Base-by-base conservation (phyloP, 2,113 vertebrate genomes). In the Ceyx melanurus region DNA sequence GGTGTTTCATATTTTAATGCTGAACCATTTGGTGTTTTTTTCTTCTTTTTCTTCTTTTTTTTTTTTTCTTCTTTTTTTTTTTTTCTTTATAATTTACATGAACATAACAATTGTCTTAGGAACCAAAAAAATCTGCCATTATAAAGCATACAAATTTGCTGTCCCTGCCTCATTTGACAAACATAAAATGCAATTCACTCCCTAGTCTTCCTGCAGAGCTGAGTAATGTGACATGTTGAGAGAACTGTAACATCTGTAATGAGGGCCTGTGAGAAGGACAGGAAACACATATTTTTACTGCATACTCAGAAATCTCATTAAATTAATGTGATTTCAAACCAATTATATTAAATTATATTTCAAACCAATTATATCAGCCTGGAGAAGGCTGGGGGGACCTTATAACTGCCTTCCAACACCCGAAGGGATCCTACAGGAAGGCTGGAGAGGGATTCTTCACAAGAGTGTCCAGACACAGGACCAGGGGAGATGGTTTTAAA, bases 211-310 rank as follows among this genome's bases (percentile, higher is more conserved):
- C 74, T 54, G 40, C 61, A 61, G 78, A 67, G 45, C n/a, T 77
- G 43, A 70, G 42, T 57, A 42, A 37, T 54, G 72, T 73, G 65
- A 76, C n/a, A 10, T 21, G 33, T 12, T 85, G 90, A 54, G 71
- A 80, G 53, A 88, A 74, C 33, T 5, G 70, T 11, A 82, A 89
- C 73, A 81, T 90, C 82, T 90, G 61, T 31, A 48, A 48, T 6
- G 3, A 4, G 40, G 1, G 4, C 13, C 79, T 88, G 40, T 40
- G 62, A 64, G 66, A 67, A 65, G 90, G 71, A 45, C 86, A 94
- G 73, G 91, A 96, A 94, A 92, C 42, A 43, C 53, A 35, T 46
- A 4, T 80, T 91, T 97, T 94, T 89, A 65, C 82, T 82, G 92
- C 28, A 18, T 18, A 4, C 31, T 64, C 45, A 54, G 76, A 79